Conservation (phyloP, 1,140 invertebrate species). For the Drosophila triauraria region DNA sequence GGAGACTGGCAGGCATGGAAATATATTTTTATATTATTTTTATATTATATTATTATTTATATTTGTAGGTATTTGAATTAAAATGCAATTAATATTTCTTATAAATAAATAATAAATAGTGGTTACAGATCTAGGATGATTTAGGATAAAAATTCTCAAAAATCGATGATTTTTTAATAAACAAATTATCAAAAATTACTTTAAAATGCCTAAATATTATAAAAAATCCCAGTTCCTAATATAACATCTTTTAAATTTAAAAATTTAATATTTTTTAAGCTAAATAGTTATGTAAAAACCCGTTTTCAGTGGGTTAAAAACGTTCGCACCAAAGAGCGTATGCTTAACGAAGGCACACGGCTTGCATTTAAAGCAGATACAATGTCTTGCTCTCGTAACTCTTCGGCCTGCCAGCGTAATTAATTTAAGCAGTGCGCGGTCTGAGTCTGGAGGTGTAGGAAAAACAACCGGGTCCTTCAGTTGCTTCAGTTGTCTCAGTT, state of each 20-base stretch:
- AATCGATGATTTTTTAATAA: too few species aligned
- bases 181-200: neutral
- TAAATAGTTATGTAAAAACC: neutral
- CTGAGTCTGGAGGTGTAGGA: neutral
- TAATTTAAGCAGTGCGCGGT: constrained; percentile 49
- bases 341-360: constrained; percentile 47
- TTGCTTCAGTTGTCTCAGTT: constrained; percentile 31
- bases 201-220: neutral
- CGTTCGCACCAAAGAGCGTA: constrained; percentile 51
- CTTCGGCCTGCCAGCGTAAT: constrained; percentile 31
- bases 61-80: too few species aligned
- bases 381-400: constrained; percentile 27
- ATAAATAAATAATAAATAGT: too few species aligned
- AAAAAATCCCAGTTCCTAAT: rapidly evolving
- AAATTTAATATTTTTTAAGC: neutral
- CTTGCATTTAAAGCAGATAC: constrained; percentile 52
- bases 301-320: constrained; percentile 12
- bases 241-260: too few species aligned
- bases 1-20: neutral
- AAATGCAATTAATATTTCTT: neutral
- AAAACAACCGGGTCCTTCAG: constrained; percentile 31
- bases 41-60: too few species aligned
- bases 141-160: too few species aligned
- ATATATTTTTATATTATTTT: too few species aligned
- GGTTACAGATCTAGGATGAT: too few species aligned